These are phyloP conservation scores for Troilus luridus DNA, from an alignment of 2,888 invertebrate genomes.

Conservation along the genomic window DNA sequence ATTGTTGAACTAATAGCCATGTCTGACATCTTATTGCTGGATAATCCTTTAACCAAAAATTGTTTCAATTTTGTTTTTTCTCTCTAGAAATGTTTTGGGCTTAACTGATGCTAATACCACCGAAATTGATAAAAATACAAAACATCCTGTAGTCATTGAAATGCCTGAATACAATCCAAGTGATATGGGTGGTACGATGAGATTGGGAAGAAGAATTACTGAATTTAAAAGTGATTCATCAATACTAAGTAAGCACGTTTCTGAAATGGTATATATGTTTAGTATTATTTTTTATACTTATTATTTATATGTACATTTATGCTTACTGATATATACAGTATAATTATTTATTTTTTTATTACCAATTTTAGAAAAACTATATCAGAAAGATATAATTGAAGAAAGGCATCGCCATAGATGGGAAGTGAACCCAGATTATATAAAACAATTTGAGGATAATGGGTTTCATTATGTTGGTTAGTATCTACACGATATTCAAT, in stretches of 20 bases:
- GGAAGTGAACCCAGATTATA: constrained; percentile 94
- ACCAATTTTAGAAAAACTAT: constrained; percentile 76
- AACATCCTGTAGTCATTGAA: constrained; percentile 90
- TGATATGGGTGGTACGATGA: constrained; percentile 97
- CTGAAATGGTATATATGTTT: background rate
- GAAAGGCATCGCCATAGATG: constrained; percentile 98
- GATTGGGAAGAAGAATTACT: constrained; percentile 93
- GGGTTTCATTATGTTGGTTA: constrained; percentile 91
- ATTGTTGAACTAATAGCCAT: too few relatives aligned
- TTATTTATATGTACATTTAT: too few relatives aligned
- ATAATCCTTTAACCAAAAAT: background rate
- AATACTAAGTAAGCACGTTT: constrained; percentile 74
- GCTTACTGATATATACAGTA: background rate
- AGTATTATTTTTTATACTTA: background rate
- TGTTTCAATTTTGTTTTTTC: background rate
- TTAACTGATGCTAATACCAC: constrained; percentile 70
- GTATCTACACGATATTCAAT: background rate
- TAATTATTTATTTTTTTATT: constrained; percentile 48
- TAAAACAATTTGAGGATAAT: constrained; percentile 81
- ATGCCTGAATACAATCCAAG: constrained; percentile 99
- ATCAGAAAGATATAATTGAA: constrained; percentile 85
- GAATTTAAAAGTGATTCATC: constrained; percentile 77
- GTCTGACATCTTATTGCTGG: background rate
- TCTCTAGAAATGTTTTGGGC: constrained; percentile 65
- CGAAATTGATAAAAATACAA: constrained; percentile 83